Percentiles rank a stretch among this genome's conserved stretches.
These are phyloP conservation scores for Aptenodytes forsteri DNA, from an alignment of 2,113 vertebrate genomes.

Conservation along the genomic window DNA sequence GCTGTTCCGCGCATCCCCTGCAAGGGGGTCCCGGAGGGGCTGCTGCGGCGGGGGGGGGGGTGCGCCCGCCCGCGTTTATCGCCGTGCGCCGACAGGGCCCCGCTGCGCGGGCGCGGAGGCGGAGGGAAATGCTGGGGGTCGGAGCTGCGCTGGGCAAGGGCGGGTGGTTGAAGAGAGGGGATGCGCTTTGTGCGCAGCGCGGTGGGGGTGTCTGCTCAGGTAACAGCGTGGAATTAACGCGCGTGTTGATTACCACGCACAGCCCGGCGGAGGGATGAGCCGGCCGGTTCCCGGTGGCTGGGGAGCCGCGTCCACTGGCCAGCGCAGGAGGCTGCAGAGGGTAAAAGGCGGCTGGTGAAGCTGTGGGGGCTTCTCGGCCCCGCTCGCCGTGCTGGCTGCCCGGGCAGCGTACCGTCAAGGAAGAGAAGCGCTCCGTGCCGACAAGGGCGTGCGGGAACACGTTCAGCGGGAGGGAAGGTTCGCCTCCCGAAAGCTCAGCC, in stretches of 20 bases:
- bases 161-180: background rate
- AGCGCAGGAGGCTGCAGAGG: background rate
- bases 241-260: background rate
- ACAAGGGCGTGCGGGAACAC: background rate
- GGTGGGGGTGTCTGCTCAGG: background rate
- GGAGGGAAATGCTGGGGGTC: background rate
- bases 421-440: background rate
- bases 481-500: background rate
- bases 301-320: background rate
- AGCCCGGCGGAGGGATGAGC: background rate
- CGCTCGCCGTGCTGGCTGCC: background rate
- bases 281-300: background rate
- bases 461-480: background rate
- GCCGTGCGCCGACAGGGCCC: background rate
- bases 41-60: background rate
- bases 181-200: background rate
- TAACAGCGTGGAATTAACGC: accelerated
- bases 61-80: background rate
- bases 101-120: background rate
- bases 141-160: background rate
- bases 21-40: background rate
- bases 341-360: background rate
- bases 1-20: background rate
- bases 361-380: background rate
- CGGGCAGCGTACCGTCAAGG: background rate